These are phyloP conservation scores for Antitype chi DNA, from an alignment of 2,888 invertebrate species.

Conservation along the genomic window DNA sequence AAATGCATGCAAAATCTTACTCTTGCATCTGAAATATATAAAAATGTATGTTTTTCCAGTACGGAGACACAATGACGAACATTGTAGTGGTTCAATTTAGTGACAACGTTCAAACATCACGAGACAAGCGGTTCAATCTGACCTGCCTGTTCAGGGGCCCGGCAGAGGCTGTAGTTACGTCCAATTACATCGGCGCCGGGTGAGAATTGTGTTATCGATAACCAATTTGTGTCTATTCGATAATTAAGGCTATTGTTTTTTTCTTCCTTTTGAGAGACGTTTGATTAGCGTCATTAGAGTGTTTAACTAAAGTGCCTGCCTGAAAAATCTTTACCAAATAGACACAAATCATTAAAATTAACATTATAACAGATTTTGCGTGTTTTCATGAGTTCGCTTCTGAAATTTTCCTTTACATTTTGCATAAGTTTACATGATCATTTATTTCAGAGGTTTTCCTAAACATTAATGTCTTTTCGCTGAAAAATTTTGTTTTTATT, in stretches of 20 bases:
- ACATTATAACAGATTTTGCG: conserved; percentile 63
- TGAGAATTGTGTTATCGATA: conserved; percentile 82
- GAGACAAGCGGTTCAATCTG: conserved; percentile 97
- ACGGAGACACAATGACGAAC: conserved; percentile 98
- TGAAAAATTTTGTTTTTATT: conserved; percentile 67
- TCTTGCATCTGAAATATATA: not conserved
- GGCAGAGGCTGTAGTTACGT: conserved; percentile 97
- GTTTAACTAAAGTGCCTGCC: not conserved
- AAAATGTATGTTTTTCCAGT: conserved; percentile 87
- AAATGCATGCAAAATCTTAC: not conserved
- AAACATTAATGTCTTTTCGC: conserved; percentile 65
- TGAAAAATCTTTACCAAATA: conserved; percentile 46
- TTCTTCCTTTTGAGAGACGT: not conserved
- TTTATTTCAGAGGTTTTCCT: conserved; percentile 67
- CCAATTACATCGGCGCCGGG: conserved; percentile 98
- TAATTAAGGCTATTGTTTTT: conserved; percentile 52
- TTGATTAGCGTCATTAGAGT: conserved; percentile 31
- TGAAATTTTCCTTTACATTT: conserved; percentile 54
- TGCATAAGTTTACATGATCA: conserved; percentile 63
- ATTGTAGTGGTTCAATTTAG: conserved; percentile 98
- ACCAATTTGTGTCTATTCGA: conserved; percentile 68
- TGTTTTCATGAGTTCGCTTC: conserved; percentile 64
- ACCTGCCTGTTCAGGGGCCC: conserved; percentile 98
- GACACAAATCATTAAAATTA: conserved; percentile 54
- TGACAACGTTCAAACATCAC: conserved; percentile 97